Conservation (phyloP, 1,140 invertebrate genomes). For the Drosophila sturtevanti region DNA sequence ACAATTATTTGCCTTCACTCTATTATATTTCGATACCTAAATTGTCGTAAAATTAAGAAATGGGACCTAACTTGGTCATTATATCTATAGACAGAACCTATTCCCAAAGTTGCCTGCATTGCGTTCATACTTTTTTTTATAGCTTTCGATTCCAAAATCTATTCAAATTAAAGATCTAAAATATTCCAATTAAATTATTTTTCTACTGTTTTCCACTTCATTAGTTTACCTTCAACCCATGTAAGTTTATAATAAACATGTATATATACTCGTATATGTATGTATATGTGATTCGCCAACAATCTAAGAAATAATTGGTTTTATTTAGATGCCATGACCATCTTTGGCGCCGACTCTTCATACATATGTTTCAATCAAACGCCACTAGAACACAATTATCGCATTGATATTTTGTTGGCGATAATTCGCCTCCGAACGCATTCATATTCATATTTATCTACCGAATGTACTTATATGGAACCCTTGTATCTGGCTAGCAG, state of each 20-base stretch:
- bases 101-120: no score
- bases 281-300: background rate
- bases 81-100: no score
- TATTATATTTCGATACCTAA: no score
- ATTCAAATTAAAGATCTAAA: no score
- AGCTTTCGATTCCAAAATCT: no score
- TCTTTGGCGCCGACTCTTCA: constrained; percentile 27
- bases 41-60: no score
- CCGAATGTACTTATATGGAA: constrained; percentile 55
- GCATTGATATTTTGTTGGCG: background rate
- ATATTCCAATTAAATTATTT: no score
- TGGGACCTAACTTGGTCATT: no score
- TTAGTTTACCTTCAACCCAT: background rate
- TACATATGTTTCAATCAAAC: constrained; percentile 39
- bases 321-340: constrained; percentile 40
- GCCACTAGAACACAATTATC: constrained; percentile 26
- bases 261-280: background rate
- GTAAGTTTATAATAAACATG: no score
- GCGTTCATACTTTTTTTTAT: no score
- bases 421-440: constrained; percentile 16
- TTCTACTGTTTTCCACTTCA: background rate
- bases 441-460: constrained; percentile 41
- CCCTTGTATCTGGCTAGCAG: constrained; percentile 30
- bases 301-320: constrained; percentile 37
- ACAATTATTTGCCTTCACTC: no score